These are phyloP conservation scores for Notolepis coatsorum DNA, from an alignment of 2,797 vertebrate species.

Conservation along the genomic window DNA sequence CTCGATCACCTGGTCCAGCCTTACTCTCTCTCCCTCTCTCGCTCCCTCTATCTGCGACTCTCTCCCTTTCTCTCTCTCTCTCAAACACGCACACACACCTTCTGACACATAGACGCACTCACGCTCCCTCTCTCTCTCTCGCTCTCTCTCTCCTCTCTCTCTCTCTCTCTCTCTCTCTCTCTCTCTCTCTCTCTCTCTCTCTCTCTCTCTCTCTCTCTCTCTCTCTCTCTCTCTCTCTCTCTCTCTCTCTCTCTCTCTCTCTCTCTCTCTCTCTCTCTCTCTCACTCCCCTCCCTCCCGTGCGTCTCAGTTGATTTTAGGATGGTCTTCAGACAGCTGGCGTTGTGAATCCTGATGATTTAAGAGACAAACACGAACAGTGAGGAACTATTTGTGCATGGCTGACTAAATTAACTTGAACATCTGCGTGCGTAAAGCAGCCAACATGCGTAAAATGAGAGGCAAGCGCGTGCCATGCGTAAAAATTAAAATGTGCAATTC, in stretches of 20 bases:
- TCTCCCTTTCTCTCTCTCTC: constrained; percentile 39
- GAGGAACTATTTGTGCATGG: background rate
- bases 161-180: constrained; percentile 57
- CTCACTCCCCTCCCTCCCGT: constrained; percentile 73
- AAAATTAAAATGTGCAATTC: constrained; percentile 5
- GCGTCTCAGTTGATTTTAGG: constrained; percentile 74
- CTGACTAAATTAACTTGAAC: constrained; percentile 12
- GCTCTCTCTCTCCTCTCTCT: too few relatives aligned
- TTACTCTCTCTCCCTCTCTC: constrained; percentile 64
- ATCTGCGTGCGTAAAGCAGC: constrained; percentile 56
- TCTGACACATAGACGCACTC: too few relatives aligned
- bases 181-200: constrained; percentile 39
- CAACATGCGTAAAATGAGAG: constrained; percentile 49
- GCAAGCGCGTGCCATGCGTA: background rate
- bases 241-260: constrained; percentile 65
- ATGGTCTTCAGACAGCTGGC: constrained; percentile 69
- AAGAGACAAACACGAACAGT: constrained; percentile 35
- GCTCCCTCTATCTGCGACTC: constrained; percentile 46
- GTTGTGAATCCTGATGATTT: constrained; percentile 71
- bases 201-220: constrained; percentile 37
- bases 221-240: constrained; percentile 44
- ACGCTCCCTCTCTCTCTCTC: too few relatives aligned
- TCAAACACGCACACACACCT: too few relatives aligned
- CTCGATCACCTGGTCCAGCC: constrained; percentile 83
- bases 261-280: constrained; percentile 65